phyloP scores from a whole-genome alignment of 2,797 vertebrate species.

The Halcyon chelicuti region DNA sequence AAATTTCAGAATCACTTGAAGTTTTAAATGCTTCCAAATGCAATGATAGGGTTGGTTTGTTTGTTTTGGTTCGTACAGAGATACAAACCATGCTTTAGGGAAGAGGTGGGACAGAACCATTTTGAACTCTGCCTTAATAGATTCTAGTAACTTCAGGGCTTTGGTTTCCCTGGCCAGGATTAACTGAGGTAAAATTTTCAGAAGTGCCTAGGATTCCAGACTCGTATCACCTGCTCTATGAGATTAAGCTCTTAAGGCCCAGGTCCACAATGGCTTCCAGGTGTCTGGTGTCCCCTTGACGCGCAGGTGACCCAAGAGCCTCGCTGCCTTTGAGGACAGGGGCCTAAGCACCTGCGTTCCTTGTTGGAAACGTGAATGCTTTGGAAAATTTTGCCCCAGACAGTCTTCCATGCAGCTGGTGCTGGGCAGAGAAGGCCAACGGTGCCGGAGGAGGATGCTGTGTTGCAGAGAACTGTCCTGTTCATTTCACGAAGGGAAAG shows the following conservation, averaged over 20 bases:
- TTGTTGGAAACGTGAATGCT: not conserved
- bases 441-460: not conserved
- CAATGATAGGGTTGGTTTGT: not conserved
- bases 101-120: not conserved
- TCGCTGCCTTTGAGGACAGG: not conserved
- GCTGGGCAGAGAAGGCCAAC: not conserved
- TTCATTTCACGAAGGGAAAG: not conserved
- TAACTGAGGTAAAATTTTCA: constrained; percentile 52
- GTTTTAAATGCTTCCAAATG: constrained; percentile 18
- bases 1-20: not conserved
- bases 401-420: not conserved
- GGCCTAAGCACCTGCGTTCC: not conserved
- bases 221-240: not conserved
- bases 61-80: not conserved
- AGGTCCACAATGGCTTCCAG: not conserved
- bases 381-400: constrained; percentile 53
- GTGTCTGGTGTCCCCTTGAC: not conserved
- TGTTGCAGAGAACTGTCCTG: constrained; percentile 20
- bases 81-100: not conserved
- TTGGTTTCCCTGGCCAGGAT: constrained; percentile 23
- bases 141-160: constrained; percentile 27
- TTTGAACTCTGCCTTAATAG: constrained; percentile 57
- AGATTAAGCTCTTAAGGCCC: not conserved
- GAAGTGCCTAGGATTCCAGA: constrained; percentile 30
- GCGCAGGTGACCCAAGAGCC: not conserved